Evolutionary conservation across 2,113 vertebrate species (phyloP), one percentile per base, ranked within the genome.

Genomic region (Labeo rohita): DNA sequence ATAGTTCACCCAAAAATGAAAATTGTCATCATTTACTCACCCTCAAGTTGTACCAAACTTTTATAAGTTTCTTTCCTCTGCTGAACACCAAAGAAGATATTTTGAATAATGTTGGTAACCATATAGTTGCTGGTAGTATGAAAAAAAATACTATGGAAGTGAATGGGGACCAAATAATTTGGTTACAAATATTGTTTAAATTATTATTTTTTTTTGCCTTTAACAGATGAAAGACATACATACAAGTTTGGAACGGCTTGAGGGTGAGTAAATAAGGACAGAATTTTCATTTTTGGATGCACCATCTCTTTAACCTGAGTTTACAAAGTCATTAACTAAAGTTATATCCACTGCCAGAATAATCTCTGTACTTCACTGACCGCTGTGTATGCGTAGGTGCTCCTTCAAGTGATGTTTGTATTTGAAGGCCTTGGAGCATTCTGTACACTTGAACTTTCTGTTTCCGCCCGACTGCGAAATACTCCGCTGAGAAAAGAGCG

Each of bases 371-470:
- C 8, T 50, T 8, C 2, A 82, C 95, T 97, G 93, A 99, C 98
- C 98, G 78, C 98, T 99, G 92, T 99, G 98, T 89, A 99, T 99
- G 94, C 98, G 96, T 94, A 99, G 95, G 93, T 99, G 98, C 93
- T 99, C 98, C 94, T 99, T 99, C 91, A 99, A 96, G 92, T 99
- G 98, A 90, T 99, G 98, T 87, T 99, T 99, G 88, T 99, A 99
- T 91, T 99, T 99, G 94, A 99, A 99, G 93, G 98, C 98, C 95
- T 99, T 99, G 93, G 95, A 96, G 93, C 98, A 99, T 92, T 98
- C 98, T 89, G 96, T 98, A 90, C 98, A 99, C 94, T 98, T 99
- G 93, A 99, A 99, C 92, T 99, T 99, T 89, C 98, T 95, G 88
- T 96, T 96, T 84, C 97, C 97, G 54, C 96, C 96, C 80, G 96